Conservation (phyloP, 2,113 vertebrate species). For the Pelecanoides urinatrix region DNA sequence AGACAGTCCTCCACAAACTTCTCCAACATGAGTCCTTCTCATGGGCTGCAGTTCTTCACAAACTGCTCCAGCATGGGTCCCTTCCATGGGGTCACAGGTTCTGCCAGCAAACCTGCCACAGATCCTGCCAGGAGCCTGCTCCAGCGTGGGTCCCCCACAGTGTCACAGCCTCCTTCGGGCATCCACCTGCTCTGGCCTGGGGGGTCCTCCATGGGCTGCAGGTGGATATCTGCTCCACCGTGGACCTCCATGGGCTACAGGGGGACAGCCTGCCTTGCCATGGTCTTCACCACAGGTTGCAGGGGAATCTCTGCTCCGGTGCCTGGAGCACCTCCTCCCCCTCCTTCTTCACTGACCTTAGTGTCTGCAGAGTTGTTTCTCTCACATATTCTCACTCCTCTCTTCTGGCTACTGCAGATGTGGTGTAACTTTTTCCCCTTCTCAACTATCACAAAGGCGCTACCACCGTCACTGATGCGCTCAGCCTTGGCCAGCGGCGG, state of each 20-base stretch:
- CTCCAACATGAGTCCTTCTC: neutral
- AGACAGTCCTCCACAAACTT: neutral
- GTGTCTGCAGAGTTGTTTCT: neutral
- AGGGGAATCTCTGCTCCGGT: neutral
- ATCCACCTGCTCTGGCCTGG: neutral
- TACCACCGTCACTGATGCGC: neutral
- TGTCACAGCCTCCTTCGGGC: neutral
- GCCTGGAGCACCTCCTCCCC: neutral
- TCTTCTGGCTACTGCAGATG: neutral
- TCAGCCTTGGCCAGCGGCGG: fast-evolving
- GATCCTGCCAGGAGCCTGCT: neutral
- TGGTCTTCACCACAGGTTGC: fast-evolving
- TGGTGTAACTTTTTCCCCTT: neutral
- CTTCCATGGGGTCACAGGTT: too few species aligned
- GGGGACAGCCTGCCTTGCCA: neutral
- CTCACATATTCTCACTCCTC: neutral
- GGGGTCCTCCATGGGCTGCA: neutral
- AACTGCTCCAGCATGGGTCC: too few species aligned
- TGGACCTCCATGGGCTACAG: neutral
- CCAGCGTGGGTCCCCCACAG: fast-evolving
- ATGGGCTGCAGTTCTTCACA: too few species aligned
- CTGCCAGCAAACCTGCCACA: too few species aligned
- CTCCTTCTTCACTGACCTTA: neutral
- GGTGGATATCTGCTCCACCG: neutral
- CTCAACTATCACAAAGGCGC: neutral